phyloP scores from a whole-genome alignment of 2,888 invertebrate genomes.

The Dyspetes luteomarginatus region DNA sequence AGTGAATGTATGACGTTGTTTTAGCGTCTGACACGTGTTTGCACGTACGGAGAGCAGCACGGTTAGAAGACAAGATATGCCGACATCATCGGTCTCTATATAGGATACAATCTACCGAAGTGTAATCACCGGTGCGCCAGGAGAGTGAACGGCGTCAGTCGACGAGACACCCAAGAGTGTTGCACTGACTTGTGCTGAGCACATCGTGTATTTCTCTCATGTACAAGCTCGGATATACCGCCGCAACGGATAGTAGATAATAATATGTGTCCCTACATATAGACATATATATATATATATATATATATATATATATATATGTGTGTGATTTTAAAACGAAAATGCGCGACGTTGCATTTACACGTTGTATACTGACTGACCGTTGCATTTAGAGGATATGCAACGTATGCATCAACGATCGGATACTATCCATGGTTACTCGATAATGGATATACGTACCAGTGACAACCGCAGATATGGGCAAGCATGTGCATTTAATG shows the following conservation, averaged over 20 bases:
- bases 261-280: too few relatives aligned
- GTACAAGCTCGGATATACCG: slow-evolving; percentile 22
- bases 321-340: neutral
- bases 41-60: slow-evolving; percentile 46
- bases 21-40: slow-evolving; percentile 55
- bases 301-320: neutral
- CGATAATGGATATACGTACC: neutral
- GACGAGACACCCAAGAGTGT: slow-evolving; percentile 48
- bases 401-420: neutral
- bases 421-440: neutral
- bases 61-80: slow-evolving; percentile 33
- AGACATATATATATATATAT: too few relatives aligned
- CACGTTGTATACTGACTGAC: neutral
- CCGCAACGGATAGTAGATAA: slow-evolving; percentile 28
- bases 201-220: slow-evolving; percentile 21
- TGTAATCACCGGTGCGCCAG: slow-evolving; percentile 50
- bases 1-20: slow-evolving; percentile 17
- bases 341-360: slow-evolving; percentile 21
- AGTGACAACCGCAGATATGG: neutral
- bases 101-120: slow-evolving; percentile 23
- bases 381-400: slow-evolving; percentile 8
- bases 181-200: slow-evolving; percentile 25
- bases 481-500: neutral
- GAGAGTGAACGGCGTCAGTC: slow-evolving; percentile 38
- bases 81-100: slow-evolving; percentile 5